phyloP scores from a whole-genome alignment of 1,140 invertebrate species.

The Nylanderia fulva region DNA sequence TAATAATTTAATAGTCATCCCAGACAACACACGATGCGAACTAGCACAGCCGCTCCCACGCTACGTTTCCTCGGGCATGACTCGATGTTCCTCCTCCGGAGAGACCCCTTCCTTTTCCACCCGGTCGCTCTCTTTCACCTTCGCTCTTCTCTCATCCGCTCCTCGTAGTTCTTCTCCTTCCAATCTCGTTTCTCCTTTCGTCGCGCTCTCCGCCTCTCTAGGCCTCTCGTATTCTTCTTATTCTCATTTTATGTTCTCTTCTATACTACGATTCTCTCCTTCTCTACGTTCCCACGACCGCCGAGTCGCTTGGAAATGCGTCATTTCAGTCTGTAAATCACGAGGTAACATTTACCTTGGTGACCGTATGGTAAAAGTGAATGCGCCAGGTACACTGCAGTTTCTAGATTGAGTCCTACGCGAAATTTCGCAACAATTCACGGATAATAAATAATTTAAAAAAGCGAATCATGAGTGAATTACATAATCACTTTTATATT shows the following conservation, averaged over 20 bases:
- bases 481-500: not conserved
- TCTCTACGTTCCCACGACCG: slow-evolving; percentile 75
- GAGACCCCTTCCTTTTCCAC: slow-evolving; percentile 41
- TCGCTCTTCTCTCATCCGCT: slow-evolving; percentile 71
- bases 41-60: slow-evolving; percentile 82
- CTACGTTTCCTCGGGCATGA: slow-evolving; percentile 83
- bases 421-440: slow-evolving; percentile 25
- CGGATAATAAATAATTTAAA: not conserved
- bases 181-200: slow-evolving; percentile 40
- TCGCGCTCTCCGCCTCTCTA: slow-evolving; percentile 26
- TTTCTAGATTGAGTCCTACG: not conserved
- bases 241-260: slow-evolving; percentile 70
- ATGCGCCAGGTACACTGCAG: slow-evolving; percentile 31
- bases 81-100: slow-evolving; percentile 65
- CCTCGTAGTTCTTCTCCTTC: slow-evolving; percentile 42
- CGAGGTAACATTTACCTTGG: slow-evolving; percentile 53
- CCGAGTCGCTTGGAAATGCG: slow-evolving; percentile 67
- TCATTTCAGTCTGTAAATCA: slow-evolving; percentile 64
- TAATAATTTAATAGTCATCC: slow-evolving; percentile 77
- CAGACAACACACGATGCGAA: slow-evolving; percentile 70
- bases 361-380: slow-evolving; percentile 72
- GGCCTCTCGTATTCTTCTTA: slow-evolving; percentile 71
- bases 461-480: not conserved
- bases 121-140: slow-evolving; percentile 68
- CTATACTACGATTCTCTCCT: slow-evolving; percentile 49